Conservation (phyloP, 2,797 vertebrate genomes). For the Alectoris magna region DNA sequence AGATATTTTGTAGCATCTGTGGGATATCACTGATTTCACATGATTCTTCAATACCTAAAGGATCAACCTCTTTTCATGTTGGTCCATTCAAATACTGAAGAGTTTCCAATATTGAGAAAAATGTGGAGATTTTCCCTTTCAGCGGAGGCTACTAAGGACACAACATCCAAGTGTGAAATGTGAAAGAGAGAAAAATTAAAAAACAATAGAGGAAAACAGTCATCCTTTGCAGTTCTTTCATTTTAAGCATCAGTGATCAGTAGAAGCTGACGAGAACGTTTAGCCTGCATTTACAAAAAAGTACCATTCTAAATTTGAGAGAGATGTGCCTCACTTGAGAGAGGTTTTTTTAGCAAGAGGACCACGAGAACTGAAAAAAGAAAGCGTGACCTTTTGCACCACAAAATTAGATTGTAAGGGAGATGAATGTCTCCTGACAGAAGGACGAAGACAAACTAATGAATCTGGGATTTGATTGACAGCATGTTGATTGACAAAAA, state of each 20-base stretch:
- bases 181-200: constrained; percentile 43
- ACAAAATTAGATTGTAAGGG: constrained; percentile 46
- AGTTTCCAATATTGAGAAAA: constrained; percentile 8
- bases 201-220: constrained; percentile 31
- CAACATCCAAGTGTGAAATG: constrained; percentile 32
- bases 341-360: neutral
- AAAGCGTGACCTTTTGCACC: neutral
- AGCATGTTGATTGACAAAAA: constrained; percentile 8
- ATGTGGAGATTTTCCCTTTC: constrained; percentile 33
- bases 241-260: constrained; percentile 37
- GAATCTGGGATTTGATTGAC: constrained; percentile 57
- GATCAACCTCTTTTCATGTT: neutral
- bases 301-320: neutral
- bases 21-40: neutral
- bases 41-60: neutral
- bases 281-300: neutral
- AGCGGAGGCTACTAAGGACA: constrained; percentile 15
- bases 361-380: neutral
- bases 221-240: constrained; percentile 30
- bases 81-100: neutral
- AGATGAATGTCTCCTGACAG: constrained; percentile 12
- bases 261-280: neutral
- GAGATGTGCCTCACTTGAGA: neutral
- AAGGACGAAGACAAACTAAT: constrained; percentile 45
- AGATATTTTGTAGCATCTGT: neutral